Evolutionary conservation across 2,113 vertebrate genomes (phyloP), one percentile per base, ranked within the genome.

Genomic region (Galemys pyrenaicus): DNA sequence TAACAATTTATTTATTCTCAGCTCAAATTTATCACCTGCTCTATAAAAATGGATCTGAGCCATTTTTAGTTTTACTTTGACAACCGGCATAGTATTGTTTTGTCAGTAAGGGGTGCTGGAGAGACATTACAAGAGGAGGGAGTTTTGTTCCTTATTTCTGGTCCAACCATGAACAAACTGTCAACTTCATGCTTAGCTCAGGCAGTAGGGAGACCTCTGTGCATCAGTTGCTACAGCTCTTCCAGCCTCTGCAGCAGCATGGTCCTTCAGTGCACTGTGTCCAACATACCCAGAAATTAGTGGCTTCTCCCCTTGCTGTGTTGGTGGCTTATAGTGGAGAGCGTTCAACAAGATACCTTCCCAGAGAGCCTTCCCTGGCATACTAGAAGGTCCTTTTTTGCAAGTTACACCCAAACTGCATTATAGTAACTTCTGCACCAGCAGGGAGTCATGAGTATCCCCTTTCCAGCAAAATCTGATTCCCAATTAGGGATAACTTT

Each of bases 361-460:
- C 32, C 37, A 13, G 24, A 24, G 24, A 83, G n/a, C 32, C 17
- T 56, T 89, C 56, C 19, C 32, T 77, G 73, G 35, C 4, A 15
- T 51, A 3, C 30, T 24, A 0, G 16, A 62, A 30, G 37, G 17
- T 37, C 26, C 16, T 84, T 74, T 37, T 44, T 64, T 44, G 44
- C 22, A 71, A 39, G 9, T 58, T 39, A 28, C 28, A n/a, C 41
- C 58, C 49, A 5, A 0, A 4, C 2, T 7, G 28, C 3, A 73
- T 28, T 7, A 4, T 2, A 16, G 32, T n/a, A 19, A 56, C 19
- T 74, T 60, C 35, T 68, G 65, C 54, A 46, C 24, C 9, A 28
- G 2, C 62, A 44, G 22, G 26, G 54, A 56, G 16, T 51, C 1
- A 24, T 1, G 1, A 37, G 8, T 6, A 32, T 3, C 12, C 20